A percentile compares a stretch with the other conserved stretches of the same genome.
Conservation (phyloP, 2,888 invertebrate species). For the Cantharis lateralis region DNA sequence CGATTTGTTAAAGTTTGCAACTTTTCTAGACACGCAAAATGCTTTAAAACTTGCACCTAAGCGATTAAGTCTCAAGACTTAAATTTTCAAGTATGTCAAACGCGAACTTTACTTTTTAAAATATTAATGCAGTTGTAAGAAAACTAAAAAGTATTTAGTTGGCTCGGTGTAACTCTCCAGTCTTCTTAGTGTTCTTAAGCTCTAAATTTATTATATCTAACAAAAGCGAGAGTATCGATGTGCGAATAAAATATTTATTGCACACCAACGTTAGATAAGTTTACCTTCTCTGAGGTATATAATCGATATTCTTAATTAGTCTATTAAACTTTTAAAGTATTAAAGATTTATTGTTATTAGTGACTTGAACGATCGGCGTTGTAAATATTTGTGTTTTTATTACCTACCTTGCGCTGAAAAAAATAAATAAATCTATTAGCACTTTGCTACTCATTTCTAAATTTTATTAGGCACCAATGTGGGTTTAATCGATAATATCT, state of each 20-base stretch:
- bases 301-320: not conserved
- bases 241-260: not conserved
- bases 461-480: not conserved
- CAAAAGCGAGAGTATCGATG: conserved; percentile 7
- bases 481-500: not conserved
- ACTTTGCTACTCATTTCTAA: not conserved
- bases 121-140: conserved; percentile 13
- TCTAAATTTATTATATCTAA: conserved; percentile 8
- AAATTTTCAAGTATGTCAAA: conserved; percentile 16
- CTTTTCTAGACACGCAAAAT: conserved; percentile 1
- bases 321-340: not conserved
- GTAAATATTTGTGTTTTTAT: not conserved
- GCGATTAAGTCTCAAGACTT: conserved; percentile 15
- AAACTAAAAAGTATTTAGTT: conserved; percentile 16
- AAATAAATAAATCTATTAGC: not conserved
- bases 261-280: not conserved
- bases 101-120: conserved; percentile 15
- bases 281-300: not conserved
- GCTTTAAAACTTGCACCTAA: not conserved
- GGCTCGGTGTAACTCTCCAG: conserved; percentile 8
- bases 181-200: conserved; percentile 1
- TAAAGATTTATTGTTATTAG: not conserved
- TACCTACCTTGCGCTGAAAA: not conserved
- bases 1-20: not conserved
- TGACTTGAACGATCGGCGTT: not conserved